These are phyloP conservation scores for Andrena haemorrhoa DNA, from an alignment of 2,888 invertebrate genomes.

Conservation along the genomic window DNA sequence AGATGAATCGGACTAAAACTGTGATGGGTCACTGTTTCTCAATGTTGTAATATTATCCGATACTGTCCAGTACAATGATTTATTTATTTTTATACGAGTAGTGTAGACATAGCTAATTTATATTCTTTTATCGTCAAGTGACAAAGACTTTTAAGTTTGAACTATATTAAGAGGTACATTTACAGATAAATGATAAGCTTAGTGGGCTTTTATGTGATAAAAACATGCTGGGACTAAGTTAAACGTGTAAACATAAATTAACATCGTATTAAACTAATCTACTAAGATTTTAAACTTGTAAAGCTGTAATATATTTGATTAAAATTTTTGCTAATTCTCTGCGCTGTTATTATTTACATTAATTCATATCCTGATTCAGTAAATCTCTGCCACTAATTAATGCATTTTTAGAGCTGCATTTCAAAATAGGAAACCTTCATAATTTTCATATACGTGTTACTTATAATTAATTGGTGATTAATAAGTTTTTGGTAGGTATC, in stretches of 20 bases:
- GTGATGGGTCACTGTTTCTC: not conserved
- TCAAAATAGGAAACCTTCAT: no score
- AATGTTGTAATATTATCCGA: not conserved
- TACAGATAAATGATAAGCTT: not conserved
- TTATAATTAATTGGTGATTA: no score
- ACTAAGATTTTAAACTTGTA: not conserved
- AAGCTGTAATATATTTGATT: constrained; percentile 11
- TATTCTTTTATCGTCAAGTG: constrained; percentile 30
- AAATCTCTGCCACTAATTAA: no score
- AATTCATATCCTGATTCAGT: no score
- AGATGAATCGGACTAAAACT: constrained; percentile 29
- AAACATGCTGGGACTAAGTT: not conserved
- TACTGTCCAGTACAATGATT: constrained; percentile 1
- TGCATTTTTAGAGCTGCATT: no score
- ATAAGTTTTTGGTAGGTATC: no score
- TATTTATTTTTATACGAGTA: constrained; percentile 39
- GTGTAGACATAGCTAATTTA: not conserved
- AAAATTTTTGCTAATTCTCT: not conserved
- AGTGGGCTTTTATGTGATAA: not conserved
- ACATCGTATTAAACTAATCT: not conserved
- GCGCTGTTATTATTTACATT: no score
- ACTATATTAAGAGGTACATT: not conserved
- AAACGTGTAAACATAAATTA: not conserved
- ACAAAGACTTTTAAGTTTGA: constrained; percentile 3
- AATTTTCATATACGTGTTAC: no score